Evolutionary conservation across 2,888 invertebrate genomes (phyloP).

Genomic region (Cryptosula pallasiana): DNA sequence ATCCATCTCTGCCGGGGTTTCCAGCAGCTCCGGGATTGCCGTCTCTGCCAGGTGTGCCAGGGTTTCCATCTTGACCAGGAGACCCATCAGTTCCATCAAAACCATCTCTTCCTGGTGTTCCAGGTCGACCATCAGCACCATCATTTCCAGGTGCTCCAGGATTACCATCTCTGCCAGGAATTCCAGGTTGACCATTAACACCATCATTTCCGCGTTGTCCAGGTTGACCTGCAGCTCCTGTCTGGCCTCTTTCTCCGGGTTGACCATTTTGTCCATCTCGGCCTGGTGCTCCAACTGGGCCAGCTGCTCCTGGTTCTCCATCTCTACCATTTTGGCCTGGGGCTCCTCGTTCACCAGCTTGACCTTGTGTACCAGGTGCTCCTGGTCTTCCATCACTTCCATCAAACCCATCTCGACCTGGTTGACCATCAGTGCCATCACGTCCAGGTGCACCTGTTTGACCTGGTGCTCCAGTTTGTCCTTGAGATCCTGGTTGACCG

Average conservation of each 20-base stretch:
- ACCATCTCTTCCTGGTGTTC: neutral
- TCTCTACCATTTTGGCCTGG: conserved; percentile 23
- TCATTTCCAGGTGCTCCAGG: neutral
- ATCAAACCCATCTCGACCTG: conserved; percentile 16
- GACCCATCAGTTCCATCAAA: neutral
- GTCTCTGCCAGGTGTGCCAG: neutral
- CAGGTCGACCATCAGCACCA: conserved; percentile 11
- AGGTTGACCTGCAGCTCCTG: neutral
- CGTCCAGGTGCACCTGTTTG: neutral
- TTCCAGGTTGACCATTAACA: neutral
- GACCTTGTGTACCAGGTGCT: neutral
- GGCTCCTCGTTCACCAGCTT: neutral
- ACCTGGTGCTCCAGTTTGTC: neutral
- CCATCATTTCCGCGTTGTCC: neutral
- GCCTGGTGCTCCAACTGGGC: neutral
- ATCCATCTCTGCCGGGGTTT: conserved; percentile 1
- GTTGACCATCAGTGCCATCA: neutral
- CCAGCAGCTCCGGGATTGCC: conserved; percentile 4
- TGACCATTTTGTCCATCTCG: neutral
- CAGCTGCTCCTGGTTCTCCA: conserved; percentile 1
- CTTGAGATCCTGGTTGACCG: neutral
- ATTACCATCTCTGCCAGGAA: neutral
- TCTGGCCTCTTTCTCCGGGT: neutral
- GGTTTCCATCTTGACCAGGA: neutral
- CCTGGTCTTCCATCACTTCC: conserved; percentile 24